A percentile compares a stretch with the other conserved stretches of the same genome.
Conservation (phyloP, 2,888 invertebrate species). For the Drosophila nr. medialis region DNA sequence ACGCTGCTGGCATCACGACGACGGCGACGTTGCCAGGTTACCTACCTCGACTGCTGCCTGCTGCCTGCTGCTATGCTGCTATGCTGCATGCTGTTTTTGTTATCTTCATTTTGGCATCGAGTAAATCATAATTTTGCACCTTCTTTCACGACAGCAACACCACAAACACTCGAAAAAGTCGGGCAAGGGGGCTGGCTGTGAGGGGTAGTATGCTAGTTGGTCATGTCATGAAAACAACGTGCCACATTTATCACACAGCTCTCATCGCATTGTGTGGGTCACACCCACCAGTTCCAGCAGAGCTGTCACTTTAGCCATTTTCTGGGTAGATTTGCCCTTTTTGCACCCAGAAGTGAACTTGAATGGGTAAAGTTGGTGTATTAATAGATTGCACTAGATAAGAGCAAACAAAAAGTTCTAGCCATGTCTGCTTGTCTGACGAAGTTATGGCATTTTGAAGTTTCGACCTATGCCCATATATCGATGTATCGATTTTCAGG, state of each 20-base stretch:
- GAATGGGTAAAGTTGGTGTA: background rate
- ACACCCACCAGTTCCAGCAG: constrained; percentile 24
- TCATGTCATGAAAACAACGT: constrained; percentile 54
- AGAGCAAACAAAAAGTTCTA: background rate
- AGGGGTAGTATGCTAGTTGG: constrained; percentile 30
- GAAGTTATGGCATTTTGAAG: too few relatives aligned
- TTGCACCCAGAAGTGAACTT: background rate
- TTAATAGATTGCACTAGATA: background rate
- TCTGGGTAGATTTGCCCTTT: constrained; percentile 5
- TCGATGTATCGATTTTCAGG: too few relatives aligned
- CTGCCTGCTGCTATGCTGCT: background rate
- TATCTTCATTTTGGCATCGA: constrained; percentile 74
- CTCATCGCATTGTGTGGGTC: constrained; percentile 33
- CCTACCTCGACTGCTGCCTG: constrained; percentile 5
- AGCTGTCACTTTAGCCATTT: background rate
- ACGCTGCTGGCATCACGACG: constrained; percentile 31
- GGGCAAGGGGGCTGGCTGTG: background rate
- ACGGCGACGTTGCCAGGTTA: constrained; percentile 14
- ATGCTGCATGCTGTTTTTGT: constrained; percentile 54
- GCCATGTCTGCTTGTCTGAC: background rate
- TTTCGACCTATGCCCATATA: too few relatives aligned
- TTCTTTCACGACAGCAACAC: constrained; percentile 62
- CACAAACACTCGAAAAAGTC: background rate
- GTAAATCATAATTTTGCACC: constrained; percentile 80
- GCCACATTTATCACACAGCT: constrained; percentile 46